Evolutionary conservation across 2,797 vertebrate species (phyloP), one percentile per base, ranked within the genome.

Genomic region (Syndactyla subalaris): DNA sequence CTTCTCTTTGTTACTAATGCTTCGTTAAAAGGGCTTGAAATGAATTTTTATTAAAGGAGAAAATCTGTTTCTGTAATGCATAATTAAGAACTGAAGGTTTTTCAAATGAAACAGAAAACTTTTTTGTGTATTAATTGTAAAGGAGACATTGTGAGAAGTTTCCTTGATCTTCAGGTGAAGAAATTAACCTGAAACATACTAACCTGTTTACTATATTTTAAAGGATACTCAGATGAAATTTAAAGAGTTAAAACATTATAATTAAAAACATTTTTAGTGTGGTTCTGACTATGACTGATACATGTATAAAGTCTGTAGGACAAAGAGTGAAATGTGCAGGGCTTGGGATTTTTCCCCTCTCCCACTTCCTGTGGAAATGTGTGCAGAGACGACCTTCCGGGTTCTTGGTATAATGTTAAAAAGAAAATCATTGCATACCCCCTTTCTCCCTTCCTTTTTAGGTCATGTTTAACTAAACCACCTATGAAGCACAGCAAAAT

Each of bases 381-480:
- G 23, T 29, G 32, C 39, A 45, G 83, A 85, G 20, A 36, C 12
- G 23, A 20, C 30, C 24, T 57, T 92, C 85, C 41, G 41, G 45
- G 7, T 27, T 85, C 46, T 55, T 72, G 41, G 27, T 85, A n/a
- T 13, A 36, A 8, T 11, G 46, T 75, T 92, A 45, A 76, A 74
- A 83, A 72, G 54, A 85, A 92, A 88, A 88, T 70, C 4, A 12
- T 20, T 70, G 41, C 71, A 5, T 51, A 16, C 27, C 36, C 32
- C 20, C 13, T 88, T 83, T 84, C n/a, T 95, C 17, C 79, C 55
- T 95, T 84, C 85, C 70, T 91, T 81, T 95, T 89, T 76, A 88
- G 85, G 82, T 73, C 39, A 24, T 8, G 7, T 93, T 89, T 92
- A 72, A 83, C 43, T 92, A 66, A 95, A 43, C 49, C 55, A 62